Conservation (phyloP, 1,140 invertebrate genomes). For the Stegodyphus mimosarum region DNA sequence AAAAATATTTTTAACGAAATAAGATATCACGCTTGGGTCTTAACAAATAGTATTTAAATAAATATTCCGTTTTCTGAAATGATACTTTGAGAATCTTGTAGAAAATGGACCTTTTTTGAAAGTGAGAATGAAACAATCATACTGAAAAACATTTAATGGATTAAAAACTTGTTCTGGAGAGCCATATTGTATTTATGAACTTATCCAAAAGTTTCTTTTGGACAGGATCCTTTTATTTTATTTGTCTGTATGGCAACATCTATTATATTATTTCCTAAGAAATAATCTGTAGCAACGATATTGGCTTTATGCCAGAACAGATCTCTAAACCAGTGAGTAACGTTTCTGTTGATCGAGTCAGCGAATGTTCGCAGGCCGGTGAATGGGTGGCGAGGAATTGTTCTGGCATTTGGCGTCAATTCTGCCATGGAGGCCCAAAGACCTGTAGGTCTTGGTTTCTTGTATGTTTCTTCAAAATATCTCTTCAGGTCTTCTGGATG, state of each 20-base stretch:
- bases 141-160: no score
- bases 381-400: conserved; percentile 69
- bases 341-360: conserved; percentile 76
- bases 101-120: no score
- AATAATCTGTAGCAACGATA: background rate
- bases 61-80: no score
- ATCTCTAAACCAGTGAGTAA: conserved; percentile 69
- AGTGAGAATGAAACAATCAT: no score
- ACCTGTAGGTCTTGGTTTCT: conserved; percentile 64
- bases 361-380: conserved; percentile 75
- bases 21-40: no score
- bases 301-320: background rate
- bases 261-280: background rate
- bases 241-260: background rate
- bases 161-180: no score
- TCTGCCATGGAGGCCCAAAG: conserved; percentile 85
- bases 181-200: no score
- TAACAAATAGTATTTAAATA: no score
- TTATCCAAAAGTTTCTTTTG: conserved; percentile 69
- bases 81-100: no score
- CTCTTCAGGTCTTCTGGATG: conserved; percentile 69
- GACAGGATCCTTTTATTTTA: background rate
- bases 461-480: conserved; percentile 66
- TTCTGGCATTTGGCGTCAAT: conserved; percentile 79
- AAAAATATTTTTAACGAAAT: no score